A percentile compares a stretch with the other conserved stretches of the same genome.
These are phyloP conservation scores for Harlomillsia oculata DNA, from an alignment of 1,140 invertebrate species.

Conservation along the genomic window DNA sequence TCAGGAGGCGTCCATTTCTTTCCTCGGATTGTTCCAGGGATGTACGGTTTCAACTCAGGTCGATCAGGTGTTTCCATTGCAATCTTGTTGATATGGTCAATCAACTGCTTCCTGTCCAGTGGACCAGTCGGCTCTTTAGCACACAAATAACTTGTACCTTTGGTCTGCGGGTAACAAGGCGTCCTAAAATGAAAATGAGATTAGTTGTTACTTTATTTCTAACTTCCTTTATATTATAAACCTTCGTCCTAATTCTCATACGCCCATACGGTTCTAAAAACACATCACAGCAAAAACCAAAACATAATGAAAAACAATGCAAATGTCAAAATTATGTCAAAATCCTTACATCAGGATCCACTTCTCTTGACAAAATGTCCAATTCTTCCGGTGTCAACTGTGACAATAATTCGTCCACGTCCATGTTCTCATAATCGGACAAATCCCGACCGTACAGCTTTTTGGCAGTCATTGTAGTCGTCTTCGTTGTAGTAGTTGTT, in stretches of 20 bases:
- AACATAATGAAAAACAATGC: not conserved
- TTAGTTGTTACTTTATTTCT: not conserved
- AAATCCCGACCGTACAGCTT: conserved; percentile 88
- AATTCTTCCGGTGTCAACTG: conserved; percentile 92
- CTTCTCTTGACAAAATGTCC: conserved; percentile 93
- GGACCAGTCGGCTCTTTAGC: conserved; percentile 90
- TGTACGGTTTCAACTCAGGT: conserved; percentile 89
- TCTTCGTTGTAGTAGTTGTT: conserved; percentile 71
- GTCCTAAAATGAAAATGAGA: conserved; percentile 58
- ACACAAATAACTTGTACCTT: conserved; percentile 90
- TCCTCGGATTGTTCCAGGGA: conserved; percentile 77
- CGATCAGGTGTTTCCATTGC: conserved; percentile 93
- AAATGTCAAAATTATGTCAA: not conserved
- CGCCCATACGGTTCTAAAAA: too few relatives aligned
- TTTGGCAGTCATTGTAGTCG: conserved; percentile 74
- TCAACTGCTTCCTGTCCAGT: conserved; percentile 87
- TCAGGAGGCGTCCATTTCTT: conserved; percentile 87
- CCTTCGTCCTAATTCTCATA: too few relatives aligned
- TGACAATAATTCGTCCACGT: conserved; percentile 89
- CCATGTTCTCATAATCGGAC: conserved; percentile 86
- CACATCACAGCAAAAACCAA: not conserved
- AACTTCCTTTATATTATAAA: too few relatives aligned
- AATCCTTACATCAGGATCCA: conserved; percentile 93
- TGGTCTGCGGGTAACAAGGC: conserved; percentile 89
- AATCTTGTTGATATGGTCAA: conserved; percentile 96